A percentile compares a stretch with the other conserved stretches of the same genome.
phyloP scores from a whole-genome alignment of 2,888 invertebrate species.

The Dascillus cervinus region DNA sequence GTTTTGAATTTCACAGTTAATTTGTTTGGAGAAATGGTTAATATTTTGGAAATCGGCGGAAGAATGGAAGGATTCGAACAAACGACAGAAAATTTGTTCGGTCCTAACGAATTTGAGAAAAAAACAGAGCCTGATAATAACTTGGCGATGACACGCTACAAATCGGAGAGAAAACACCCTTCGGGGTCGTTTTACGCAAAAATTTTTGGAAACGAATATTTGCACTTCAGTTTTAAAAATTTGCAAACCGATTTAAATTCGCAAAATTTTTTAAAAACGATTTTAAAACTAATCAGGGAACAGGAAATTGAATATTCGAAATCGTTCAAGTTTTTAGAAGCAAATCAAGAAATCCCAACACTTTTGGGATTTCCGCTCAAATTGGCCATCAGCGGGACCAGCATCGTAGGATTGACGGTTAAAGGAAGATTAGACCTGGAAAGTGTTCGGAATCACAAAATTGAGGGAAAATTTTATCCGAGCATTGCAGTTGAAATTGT shows the following conservation, averaged over 20 bases:
- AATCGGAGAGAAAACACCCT: slow-evolving; percentile 16
- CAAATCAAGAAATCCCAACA: slow-evolving; percentile 20
- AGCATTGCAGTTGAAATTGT: slow-evolving; percentile 19
- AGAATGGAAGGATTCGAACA: slow-evolving; percentile 56
- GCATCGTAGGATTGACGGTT: slow-evolving; percentile 19
- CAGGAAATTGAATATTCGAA: slow-evolving; percentile 21
- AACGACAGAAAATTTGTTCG: slow-evolving; percentile 53
- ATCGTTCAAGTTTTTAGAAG: slow-evolving; percentile 21
- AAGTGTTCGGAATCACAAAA: slow-evolving; percentile 18
- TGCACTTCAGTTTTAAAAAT: slow-evolving; percentile 17
- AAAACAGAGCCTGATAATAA: slow-evolving; percentile 20
- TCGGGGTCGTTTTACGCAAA: slow-evolving; percentile 18
- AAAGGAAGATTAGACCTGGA: slow-evolving; percentile 19
- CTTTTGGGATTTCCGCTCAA: slow-evolving; percentile 22
- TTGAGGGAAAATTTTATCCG: slow-evolving; percentile 23
- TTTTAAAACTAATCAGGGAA: slow-evolving; percentile 17
- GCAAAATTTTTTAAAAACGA: slow-evolving; percentile 12
- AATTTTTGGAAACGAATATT: slow-evolving; percentile 24
- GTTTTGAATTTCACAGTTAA: slow-evolving; percentile 49
- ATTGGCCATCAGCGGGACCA: slow-evolving; percentile 20
- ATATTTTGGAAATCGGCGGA: slow-evolving; percentile 53
- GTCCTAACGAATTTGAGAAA: slow-evolving; percentile 47
- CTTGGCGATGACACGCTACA: slow-evolving; percentile 10
- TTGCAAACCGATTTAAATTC: slow-evolving; percentile 10
- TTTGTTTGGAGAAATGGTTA: slow-evolving; percentile 54